phyloP scores from a whole-genome alignment of 2,113 vertebrate species.

The Sardina pilchardus region DNA sequence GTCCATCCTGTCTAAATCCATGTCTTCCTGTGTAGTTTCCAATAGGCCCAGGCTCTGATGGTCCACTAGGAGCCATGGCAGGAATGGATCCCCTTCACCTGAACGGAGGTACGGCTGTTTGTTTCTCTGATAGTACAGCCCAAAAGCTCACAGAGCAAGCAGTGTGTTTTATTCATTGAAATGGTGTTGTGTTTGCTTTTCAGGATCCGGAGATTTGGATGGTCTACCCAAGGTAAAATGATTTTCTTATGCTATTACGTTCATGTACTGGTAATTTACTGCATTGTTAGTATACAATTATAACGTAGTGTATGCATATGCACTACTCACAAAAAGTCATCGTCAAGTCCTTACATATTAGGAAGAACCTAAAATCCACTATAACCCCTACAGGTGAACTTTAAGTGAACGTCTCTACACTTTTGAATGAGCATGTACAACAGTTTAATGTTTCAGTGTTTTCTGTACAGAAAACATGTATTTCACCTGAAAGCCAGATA shows the following conservation, averaged over 20 bases:
- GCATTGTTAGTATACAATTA: too few species aligned
- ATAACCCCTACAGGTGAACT: too few species aligned
- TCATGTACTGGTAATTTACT: background rate
- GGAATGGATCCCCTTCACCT: slow-evolving; percentile 99
- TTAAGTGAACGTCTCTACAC: too few species aligned
- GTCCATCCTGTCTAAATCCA: background rate
- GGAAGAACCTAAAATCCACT: too few species aligned
- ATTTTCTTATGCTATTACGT: background rate
- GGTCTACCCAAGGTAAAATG: slow-evolving; percentile 95
- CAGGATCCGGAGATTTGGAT: slow-evolving; percentile 97
- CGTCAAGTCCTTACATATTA: too few species aligned
- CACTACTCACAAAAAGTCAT: too few species aligned
- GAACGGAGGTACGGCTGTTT: slow-evolving; percentile 75
- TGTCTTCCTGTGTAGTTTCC: slow-evolving; percentile 79
- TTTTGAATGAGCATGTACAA: too few species aligned
- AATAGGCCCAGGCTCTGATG: slow-evolving; percentile 95
- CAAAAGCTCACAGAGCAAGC: background rate
- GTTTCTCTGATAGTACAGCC: background rate
- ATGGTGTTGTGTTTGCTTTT: slow-evolving; percentile 34
- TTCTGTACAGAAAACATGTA: too few species aligned
- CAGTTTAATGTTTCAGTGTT: too few species aligned
- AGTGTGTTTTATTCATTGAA: background rate
- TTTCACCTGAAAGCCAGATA: too few species aligned
- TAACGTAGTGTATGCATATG: too few species aligned
- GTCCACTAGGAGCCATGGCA: slow-evolving; percentile 96